A percentile compares a stretch with the other conserved stretches of the same genome.
These are phyloP conservation scores for Protonibea diacanthus DNA, from an alignment of 2,797 vertebrate genomes.

Conservation along the genomic window DNA sequence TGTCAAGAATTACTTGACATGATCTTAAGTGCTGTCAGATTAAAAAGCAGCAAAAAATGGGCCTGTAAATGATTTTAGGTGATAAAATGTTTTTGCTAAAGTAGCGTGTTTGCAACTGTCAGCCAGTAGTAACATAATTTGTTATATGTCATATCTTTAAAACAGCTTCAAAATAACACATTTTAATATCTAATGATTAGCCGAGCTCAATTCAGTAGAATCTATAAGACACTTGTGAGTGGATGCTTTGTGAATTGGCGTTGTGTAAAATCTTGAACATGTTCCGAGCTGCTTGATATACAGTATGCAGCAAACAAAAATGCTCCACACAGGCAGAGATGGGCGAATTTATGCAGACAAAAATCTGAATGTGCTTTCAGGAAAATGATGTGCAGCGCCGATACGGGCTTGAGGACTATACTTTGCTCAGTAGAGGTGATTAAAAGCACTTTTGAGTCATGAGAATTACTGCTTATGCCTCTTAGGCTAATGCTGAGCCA, in stretches of 20 bases:
- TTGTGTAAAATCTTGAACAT: slow-evolving; percentile 10
- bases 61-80: slow-evolving; percentile 31
- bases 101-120: too few species aligned
- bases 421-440: slow-evolving; percentile 71
- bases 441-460: slow-evolving; percentile 69
- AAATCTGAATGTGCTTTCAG: slow-evolving; percentile 54
- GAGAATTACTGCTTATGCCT: slow-evolving; percentile 62
- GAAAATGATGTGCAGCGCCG: slow-evolving; percentile 56
- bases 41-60: slow-evolving; percentile 50
- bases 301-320: slow-evolving; percentile 43
- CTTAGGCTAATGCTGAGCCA: slow-evolving; percentile 58
- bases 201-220: slow-evolving; percentile 17
- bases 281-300: slow-evolving; percentile 35
- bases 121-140: too few species aligned
- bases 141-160: neutral
- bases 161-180: slow-evolving; percentile 10
- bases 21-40: slow-evolving; percentile 61
- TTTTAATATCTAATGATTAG: slow-evolving; percentile 7
- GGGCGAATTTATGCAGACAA: slow-evolving; percentile 51
- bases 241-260: slow-evolving; percentile 1
- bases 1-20: slow-evolving; percentile 58
- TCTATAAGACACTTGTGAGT: slow-evolving; percentile 4
- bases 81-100: too few species aligned
- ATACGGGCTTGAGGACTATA: slow-evolving; percentile 47
- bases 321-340: slow-evolving; percentile 26